These are phyloP conservation scores for Drosophila kanapiae DNA, from an alignment of 1,140 invertebrate species.

Conservation along the genomic window DNA sequence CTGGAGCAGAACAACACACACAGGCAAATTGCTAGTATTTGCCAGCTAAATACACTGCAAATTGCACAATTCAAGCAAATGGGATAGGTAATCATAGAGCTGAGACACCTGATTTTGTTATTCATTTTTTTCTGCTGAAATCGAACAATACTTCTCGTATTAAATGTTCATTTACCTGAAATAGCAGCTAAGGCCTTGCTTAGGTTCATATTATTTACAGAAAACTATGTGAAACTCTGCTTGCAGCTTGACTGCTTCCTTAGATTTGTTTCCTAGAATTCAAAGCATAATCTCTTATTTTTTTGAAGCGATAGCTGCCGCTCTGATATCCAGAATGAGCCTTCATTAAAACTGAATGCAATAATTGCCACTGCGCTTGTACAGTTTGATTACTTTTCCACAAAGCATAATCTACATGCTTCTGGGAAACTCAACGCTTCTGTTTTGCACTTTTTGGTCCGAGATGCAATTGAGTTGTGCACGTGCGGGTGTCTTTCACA, in stretches of 20 bases:
- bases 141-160: too few relatives aligned
- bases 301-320: slow-evolving; percentile 1
- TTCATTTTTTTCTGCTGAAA: too few relatives aligned
- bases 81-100: too few relatives aligned
- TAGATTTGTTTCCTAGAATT: background rate
- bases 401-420: background rate
- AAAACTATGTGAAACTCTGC: background rate
- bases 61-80: too few relatives aligned
- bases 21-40: slow-evolving; percentile 3
- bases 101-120: too few relatives aligned
- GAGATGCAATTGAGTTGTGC: background rate
- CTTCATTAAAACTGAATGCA: background rate
- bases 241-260: background rate
- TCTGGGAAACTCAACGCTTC: background rate
- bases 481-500: background rate
- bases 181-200: too few relatives aligned
- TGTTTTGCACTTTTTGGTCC: background rate
- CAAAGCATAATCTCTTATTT: background rate
- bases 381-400: background rate
- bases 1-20: slow-evolving; percentile 8
- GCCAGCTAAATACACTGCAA: slow-evolving; percentile 22
- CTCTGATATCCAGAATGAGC: background rate
- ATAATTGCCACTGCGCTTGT: background rate
- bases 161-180: too few relatives aligned
- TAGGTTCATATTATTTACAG: too few relatives aligned